These are phyloP conservation scores for Erebia palarica DNA, from an alignment of 2,888 invertebrate species.

Conservation along the genomic window DNA sequence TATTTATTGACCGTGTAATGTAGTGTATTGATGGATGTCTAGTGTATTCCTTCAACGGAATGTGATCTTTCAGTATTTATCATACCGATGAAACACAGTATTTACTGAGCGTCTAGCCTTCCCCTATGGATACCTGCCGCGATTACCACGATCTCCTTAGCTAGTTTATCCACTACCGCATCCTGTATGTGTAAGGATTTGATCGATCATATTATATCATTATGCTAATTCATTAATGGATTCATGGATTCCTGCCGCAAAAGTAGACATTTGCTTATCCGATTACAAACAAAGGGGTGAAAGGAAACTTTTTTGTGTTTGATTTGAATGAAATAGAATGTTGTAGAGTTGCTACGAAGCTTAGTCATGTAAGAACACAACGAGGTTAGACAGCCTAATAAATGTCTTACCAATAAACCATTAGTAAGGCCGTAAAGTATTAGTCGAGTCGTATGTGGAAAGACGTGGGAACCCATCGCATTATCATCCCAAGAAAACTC, in stretches of 20 bases:
- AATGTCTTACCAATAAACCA: background rate
- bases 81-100: too few relatives aligned
- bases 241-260: constrained; percentile 8
- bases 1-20: too few relatives aligned
- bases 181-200: constrained; percentile 29
- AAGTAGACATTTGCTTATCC: constrained; percentile 1
- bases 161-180: constrained; percentile 24
- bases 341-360: background rate
- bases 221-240: constrained; percentile 16
- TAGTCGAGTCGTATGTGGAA: too few relatives aligned
- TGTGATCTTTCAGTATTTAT: too few relatives aligned
- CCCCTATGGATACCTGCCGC: background rate
- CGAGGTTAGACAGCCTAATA: background rate
- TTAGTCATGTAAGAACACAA: background rate
- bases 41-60: too few relatives aligned
- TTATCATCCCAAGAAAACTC: too few relatives aligned
- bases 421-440: too few relatives aligned
- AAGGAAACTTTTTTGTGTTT: background rate
- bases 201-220: constrained; percentile 14
- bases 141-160: background rate
- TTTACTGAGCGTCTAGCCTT: too few relatives aligned
- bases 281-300: background rate
- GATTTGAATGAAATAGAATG: background rate
- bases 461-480: too few relatives aligned
- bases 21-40: too few relatives aligned